Evolutionary conservation across 2,113 vertebrate genomes (phyloP).

Genomic region (Ellobius talpinus): DNA sequence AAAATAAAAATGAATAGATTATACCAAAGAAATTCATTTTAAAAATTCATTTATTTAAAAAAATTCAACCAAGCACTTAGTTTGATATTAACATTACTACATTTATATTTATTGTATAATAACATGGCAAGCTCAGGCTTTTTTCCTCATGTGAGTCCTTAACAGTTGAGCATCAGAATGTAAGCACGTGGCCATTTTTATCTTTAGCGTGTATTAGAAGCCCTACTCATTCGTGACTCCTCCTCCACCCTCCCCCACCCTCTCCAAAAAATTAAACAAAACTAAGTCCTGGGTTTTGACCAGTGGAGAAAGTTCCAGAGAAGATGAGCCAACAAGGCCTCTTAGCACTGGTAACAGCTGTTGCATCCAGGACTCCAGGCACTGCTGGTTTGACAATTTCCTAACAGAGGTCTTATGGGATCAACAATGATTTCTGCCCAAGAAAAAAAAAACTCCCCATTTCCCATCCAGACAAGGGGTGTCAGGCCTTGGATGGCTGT

Average conservation of each 20-base stretch:
- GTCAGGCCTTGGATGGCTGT: slow-evolving; percentile 78
- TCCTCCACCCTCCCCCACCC: not conserved
- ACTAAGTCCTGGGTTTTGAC: slow-evolving; percentile 65
- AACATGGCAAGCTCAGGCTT: accelerated
- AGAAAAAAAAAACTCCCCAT: slow-evolving; percentile 33
- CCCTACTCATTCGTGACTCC: not conserved
- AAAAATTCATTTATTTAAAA: not conserved
- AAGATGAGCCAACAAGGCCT: slow-evolving; percentile 81
- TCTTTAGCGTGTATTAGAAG: not conserved
- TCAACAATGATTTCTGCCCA: slow-evolving; percentile 85
- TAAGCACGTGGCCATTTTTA: not conserved
- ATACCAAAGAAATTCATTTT: not conserved
- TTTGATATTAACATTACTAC: not conserved
- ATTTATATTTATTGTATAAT: not conserved
- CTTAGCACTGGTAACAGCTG: slow-evolving; percentile 76
- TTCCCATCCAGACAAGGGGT: slow-evolving; percentile 4
- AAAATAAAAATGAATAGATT: not conserved
- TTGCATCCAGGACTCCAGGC: slow-evolving; percentile 80
- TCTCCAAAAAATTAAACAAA: not conserved
- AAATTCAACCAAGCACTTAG: not conserved
- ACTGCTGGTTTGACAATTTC: slow-evolving; percentile 82
- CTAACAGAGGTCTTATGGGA: slow-evolving; percentile 84
- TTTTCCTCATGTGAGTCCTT: not conserved
- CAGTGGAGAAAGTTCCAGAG: slow-evolving; percentile 68
- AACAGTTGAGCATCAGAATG: not conserved